Percentiles rank a stretch among this genome's conserved stretches.
phyloP scores from a whole-genome alignment of 2,797 vertebrate genomes.

The Myripristis jacobus region DNA sequence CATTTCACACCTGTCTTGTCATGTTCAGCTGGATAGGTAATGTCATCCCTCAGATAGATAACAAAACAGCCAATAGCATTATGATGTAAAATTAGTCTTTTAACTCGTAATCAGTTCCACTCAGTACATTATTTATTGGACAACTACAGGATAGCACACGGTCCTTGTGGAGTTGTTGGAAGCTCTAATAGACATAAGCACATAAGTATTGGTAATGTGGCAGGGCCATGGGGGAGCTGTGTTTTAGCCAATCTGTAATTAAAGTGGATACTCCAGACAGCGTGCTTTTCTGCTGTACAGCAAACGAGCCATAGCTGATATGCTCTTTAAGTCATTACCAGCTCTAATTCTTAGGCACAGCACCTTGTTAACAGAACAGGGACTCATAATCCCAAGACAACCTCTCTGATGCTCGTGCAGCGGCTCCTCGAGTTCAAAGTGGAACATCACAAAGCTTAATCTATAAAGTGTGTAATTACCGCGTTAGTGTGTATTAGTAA shows the following conservation, averaged over 20 bases:
- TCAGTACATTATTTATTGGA: slow-evolving; percentile 36
- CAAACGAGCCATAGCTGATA: slow-evolving; percentile 96
- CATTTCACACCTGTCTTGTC: slow-evolving; percentile 3
- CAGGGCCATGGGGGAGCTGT: slow-evolving; percentile 87
- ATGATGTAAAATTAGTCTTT: neutral
- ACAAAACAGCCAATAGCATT: neutral
- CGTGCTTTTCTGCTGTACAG: slow-evolving; percentile 75
- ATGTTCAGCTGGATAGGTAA: slow-evolving; percentile 3
- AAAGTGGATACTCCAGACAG: slow-evolving; percentile 88
- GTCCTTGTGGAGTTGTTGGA: slow-evolving; percentile 48
- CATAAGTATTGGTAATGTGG: slow-evolving; percentile 69
- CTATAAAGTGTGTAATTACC: neutral
- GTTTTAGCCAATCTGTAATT: slow-evolving; percentile 91
- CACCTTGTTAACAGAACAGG: slow-evolving; percentile 82
- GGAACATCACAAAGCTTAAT: slow-evolving; percentile 15
- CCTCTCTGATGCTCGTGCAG: slow-evolving; percentile 23
- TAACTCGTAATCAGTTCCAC: slow-evolving; percentile 5
- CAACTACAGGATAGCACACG: slow-evolving; percentile 46
- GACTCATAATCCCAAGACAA: slow-evolving; percentile 44
- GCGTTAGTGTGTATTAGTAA: slow-evolving; percentile 9
- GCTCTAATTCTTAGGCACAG: slow-evolving; percentile 87
- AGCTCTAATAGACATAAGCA: slow-evolving; percentile 54
- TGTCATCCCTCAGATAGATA: slow-evolving; percentile 15
- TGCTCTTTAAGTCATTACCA: slow-evolving; percentile 94
- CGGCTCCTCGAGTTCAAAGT: slow-evolving; percentile 27